A percentile compares a stretch with the other conserved stretches of the same genome.
Evolutionary conservation across 1,140 invertebrate species (phyloP).

Genomic region (Parasteatoda tepidariorum): DNA sequence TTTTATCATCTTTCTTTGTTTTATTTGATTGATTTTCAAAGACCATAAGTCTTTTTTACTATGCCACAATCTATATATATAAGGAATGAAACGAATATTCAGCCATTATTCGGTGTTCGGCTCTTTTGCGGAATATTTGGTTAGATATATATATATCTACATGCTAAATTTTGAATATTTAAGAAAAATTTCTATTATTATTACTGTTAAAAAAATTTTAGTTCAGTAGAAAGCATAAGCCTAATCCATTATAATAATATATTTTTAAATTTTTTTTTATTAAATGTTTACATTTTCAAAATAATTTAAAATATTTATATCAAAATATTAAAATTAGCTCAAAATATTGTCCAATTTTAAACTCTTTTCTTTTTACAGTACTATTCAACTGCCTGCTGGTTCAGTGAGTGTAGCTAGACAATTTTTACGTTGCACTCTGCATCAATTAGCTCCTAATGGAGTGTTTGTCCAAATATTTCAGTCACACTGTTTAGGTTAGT

Average conservation of each 20-base stretch:
- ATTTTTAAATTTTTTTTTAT: not conserved
- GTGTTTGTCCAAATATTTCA: constrained; percentile 97
- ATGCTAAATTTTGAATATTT: too few relatives aligned
- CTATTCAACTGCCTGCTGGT: constrained; percentile 86
- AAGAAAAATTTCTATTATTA: too few relatives aligned
- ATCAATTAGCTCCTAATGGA: constrained; percentile 95
- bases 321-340: not conserved
- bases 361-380: constrained; percentile 67
- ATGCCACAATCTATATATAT: too few relatives aligned
- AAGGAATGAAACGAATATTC: too few relatives aligned
- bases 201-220: too few relatives aligned
- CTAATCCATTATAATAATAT: not conserved
- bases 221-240: too few relatives aligned
- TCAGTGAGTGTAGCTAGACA: constrained; percentile 94
- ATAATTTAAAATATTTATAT: not conserved
- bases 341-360: not conserved
- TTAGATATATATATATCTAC: too few relatives aligned
- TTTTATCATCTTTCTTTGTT: too few relatives aligned
- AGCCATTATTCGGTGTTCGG: too few relatives aligned
- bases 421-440: constrained; percentile 94
- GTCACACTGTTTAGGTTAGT: constrained; percentile 82
- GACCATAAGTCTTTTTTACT: too few relatives aligned
- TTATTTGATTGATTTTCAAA: too few relatives aligned
- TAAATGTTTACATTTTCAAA: not conserved
- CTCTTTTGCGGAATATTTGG: too few relatives aligned